Conservation (phyloP, 2,113 vertebrate species). For the Leucoraja erinaceus region DNA sequence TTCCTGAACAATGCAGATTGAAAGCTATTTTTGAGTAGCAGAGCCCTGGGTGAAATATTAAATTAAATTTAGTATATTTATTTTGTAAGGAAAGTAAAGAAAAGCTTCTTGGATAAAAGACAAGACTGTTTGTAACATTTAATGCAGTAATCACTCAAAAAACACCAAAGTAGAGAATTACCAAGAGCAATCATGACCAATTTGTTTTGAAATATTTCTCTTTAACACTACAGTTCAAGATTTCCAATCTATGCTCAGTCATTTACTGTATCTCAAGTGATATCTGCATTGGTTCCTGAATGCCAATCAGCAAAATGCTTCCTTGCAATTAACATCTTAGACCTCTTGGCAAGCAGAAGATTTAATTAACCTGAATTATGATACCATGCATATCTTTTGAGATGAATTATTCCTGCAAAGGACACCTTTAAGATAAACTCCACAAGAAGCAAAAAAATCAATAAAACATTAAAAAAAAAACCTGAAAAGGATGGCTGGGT, state of each 20-base stretch:
- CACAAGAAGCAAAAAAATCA: not conserved
- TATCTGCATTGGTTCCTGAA: not conserved
- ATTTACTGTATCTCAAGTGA: not conserved
- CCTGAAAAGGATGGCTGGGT: not conserved
- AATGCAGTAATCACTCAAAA: constrained; percentile 15
- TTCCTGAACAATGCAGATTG: not conserved
- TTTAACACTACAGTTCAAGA: not conserved
- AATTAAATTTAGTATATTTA: not conserved
- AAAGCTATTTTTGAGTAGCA: not conserved
- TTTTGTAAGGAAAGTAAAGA: not conserved
- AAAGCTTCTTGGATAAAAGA: not conserved
- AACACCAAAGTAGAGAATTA: not conserved
- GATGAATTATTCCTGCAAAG: not conserved
- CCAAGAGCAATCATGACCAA: not conserved
- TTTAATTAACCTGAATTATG: not conserved
- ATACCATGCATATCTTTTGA: not conserved
- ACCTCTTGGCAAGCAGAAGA: not conserved
- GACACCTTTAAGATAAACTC: not conserved
- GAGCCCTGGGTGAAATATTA: not conserved
- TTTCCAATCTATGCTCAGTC: not conserved
- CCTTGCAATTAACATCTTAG: not conserved
- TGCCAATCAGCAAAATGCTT: not conserved
- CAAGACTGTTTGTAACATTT: constrained; percentile 12
- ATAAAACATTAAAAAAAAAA: constrained; percentile 3
- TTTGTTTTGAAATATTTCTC: not conserved